Conservation (phyloP, 2,113 vertebrate genomes). For the Macquaria ambigua region DNA sequence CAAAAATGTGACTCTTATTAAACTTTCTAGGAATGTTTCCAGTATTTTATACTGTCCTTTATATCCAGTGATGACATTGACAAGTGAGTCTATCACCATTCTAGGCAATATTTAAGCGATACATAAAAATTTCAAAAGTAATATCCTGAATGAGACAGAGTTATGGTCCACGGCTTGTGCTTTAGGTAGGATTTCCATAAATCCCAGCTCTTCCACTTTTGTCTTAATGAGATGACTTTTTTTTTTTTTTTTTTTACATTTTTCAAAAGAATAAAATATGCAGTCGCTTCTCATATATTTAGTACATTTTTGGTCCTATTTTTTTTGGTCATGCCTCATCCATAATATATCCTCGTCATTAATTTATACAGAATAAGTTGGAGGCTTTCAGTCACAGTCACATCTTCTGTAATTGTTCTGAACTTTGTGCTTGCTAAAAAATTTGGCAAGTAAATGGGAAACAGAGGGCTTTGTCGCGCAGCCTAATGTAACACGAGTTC, state of each 20-base stretch:
- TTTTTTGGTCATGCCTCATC: conserved; percentile 35
- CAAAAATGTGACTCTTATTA: background rate
- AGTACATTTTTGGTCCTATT: conserved; percentile 1
- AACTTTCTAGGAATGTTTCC: conserved; percentile 8
- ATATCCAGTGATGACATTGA: conserved; percentile 4
- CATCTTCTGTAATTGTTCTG: conserved; percentile 23
- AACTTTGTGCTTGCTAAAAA: conserved; percentile 28
- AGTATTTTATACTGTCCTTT: background rate
- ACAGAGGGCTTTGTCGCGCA: background rate
- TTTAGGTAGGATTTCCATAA: conserved; percentile 33
- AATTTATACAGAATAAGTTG: conserved; percentile 43
- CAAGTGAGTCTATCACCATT: background rate
- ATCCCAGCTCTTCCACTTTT: conserved; percentile 18
- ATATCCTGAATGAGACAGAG: conserved; percentile 22
- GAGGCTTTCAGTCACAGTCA: conserved; percentile 17
- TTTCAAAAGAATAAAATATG: conserved; percentile 49
- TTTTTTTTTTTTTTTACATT: conserved; percentile 4
- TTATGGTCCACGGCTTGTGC: background rate
- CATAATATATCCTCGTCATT: conserved; percentile 55
- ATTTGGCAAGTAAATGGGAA: conserved; percentile 26
- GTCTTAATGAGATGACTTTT: conserved; percentile 38
- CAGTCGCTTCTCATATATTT: conserved; percentile 42
- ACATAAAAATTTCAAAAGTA: conserved; percentile 17
- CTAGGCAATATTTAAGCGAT: background rate
- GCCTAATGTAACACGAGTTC: conserved; percentile 34